A percentile compares a stretch with the other conserved stretches of the same genome.
These are phyloP conservation scores for Plutella xylostella DNA, from an alignment of 2,888 invertebrate genomes.

Conservation along the genomic window DNA sequence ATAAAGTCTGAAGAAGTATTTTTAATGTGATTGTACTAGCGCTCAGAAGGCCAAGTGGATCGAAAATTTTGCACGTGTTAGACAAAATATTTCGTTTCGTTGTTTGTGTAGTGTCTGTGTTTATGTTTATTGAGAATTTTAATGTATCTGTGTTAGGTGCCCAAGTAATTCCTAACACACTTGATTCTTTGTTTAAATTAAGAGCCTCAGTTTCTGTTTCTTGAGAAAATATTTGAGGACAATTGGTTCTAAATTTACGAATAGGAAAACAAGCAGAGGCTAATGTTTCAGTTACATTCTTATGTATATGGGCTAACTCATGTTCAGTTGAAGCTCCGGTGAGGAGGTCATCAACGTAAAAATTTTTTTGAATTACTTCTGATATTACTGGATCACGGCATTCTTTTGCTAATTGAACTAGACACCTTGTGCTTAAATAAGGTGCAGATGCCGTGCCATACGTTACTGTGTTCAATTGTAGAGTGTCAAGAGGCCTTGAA, in stretches of 20 bases:
- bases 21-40: constrained; percentile 7
- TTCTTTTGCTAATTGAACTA: constrained; percentile 7
- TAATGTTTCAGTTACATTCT: neutral
- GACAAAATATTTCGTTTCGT: constrained; percentile 14
- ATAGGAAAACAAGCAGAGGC: constrained; percentile 8
- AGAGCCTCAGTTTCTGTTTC: no score
- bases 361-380: constrained; percentile 6
- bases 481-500: constrained; percentile 2
- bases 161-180: constrained; percentile 17
- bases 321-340: constrained; percentile 1
- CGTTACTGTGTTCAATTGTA: constrained; percentile 5
- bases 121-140: constrained; percentile 13
- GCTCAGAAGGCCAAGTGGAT: constrained; percentile 11
- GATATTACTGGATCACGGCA: neutral
- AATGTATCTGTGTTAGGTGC: constrained; percentile 14
- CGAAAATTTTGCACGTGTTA: neutral
- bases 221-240: neutral
- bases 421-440: constrained; percentile 3
- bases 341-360: constrained; percentile 8
- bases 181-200: no score
- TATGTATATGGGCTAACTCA: constrained; percentile 1
- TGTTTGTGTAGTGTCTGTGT: no score
- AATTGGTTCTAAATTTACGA: constrained; percentile 12
- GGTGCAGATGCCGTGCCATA: constrained; percentile 6
- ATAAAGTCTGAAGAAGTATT: constrained; percentile 10